phyloP scores from a whole-genome alignment of 2,113 vertebrate genomes.

The Platysternon megacephalum region DNA sequence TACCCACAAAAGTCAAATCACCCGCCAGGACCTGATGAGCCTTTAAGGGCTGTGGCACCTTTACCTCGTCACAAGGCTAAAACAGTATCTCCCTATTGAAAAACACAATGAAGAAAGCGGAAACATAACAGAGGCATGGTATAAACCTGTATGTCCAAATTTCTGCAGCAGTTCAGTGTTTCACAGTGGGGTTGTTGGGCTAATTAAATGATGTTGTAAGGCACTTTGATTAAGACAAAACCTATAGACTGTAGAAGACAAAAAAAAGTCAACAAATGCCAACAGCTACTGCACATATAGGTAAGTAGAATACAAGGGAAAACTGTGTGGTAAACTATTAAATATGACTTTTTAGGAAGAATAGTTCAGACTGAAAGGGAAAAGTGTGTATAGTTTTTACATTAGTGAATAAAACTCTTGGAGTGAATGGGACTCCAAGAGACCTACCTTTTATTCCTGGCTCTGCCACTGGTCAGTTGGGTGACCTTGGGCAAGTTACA shows the following conservation, averaged over 20 bases:
- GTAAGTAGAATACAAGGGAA: background rate
- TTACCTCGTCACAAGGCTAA: background rate
- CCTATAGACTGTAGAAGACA: background rate
- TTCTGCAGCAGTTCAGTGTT: background rate
- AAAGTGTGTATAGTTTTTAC: background rate
- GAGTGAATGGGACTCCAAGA: background rate
- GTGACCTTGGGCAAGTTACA: background rate
- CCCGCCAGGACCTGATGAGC: background rate
- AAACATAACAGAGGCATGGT: no score
- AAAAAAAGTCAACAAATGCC: background rate
- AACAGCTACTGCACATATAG: background rate
- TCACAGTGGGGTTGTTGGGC: background rate
- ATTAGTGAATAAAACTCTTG: background rate
- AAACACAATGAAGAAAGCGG: fast-evolving
- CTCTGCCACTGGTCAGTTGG: background rate
- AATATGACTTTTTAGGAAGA: no score
- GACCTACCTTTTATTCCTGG: background rate
- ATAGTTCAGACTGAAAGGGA: background rate
- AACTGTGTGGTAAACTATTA: background rate
- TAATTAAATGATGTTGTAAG: background rate
- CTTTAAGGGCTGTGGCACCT: background rate
- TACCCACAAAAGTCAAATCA: background rate
- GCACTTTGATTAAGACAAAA: background rate
- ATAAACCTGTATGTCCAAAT: background rate
- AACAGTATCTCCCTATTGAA: background rate